These are phyloP conservation scores for Danio tinwini DNA, from an alignment of 2,797 vertebrate genomes.

Conservation along the genomic window DNA sequence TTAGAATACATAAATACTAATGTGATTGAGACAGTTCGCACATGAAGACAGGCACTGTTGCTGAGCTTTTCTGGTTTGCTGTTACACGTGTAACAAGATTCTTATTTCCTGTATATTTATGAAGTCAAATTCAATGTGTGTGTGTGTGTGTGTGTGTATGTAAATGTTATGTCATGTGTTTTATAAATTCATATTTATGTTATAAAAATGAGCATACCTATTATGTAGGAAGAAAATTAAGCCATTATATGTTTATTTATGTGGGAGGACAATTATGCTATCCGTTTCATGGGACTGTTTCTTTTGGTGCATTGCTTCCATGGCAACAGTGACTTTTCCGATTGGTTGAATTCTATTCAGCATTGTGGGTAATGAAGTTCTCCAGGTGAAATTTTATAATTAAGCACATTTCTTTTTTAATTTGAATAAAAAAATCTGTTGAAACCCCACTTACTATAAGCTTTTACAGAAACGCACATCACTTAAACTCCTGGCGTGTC, in stretches of 20 bases:
- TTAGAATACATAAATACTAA: neutral
- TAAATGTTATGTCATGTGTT: too few relatives aligned
- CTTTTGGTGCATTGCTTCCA: neutral
- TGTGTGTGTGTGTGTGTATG: too few relatives aligned
- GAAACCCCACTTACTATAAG: neutral
- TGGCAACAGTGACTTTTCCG: neutral
- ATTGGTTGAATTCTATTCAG: neutral
- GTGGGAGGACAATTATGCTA: too few relatives aligned
- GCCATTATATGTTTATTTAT: too few relatives aligned
- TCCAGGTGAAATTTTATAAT: neutral
- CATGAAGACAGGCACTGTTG: neutral
- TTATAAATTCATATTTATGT: too few relatives aligned
- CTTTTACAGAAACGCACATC: conserved; percentile 15
- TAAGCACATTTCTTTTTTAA: neutral
- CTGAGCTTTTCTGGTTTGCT: neutral
- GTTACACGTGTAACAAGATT: neutral
- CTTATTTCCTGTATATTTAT: too few relatives aligned
- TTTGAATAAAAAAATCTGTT: too few relatives aligned
- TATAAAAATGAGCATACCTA: too few relatives aligned
- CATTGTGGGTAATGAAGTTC: conserved; percentile 16
- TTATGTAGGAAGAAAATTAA: too few relatives aligned
- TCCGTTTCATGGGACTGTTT: neutral
- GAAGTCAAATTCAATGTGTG: too few relatives aligned
- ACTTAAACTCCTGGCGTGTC: conserved; percentile 58
- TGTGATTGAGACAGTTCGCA: neutral